Percentiles rank a stretch among this genome's conserved stretches.
phyloP scores from a whole-genome alignment of 2,888 invertebrate species.

The Cylindroiulus punctatus region DNA sequence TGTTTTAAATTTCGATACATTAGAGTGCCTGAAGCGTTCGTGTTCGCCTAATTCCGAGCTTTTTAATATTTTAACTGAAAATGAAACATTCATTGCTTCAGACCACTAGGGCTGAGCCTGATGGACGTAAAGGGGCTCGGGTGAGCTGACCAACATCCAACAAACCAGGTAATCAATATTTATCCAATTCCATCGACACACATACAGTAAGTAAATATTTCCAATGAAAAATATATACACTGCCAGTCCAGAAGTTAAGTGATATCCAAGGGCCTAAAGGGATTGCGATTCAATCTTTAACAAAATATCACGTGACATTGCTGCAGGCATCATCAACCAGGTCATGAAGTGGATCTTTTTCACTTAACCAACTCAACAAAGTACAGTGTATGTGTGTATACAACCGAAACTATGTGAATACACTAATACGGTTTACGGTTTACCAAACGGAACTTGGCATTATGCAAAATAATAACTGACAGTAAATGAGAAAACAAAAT shows the following conservation, averaged over 20 bases:
- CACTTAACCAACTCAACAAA: too few species aligned
- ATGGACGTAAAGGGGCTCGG: neutral
- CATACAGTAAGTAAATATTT: neutral
- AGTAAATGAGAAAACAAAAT: too few species aligned
- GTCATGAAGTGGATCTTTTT: neutral
- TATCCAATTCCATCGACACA: neutral
- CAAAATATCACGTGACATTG: neutral
- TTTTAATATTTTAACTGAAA: neutral
- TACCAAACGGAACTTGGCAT: too few species aligned
- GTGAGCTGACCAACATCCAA: neutral
- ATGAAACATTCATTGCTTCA: neutral
- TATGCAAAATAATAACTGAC: too few species aligned
- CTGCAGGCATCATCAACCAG: neutral
- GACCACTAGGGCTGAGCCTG: neutral
- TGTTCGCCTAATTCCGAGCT: neutral
- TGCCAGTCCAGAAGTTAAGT: neutral
- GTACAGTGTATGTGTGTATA: too few species aligned
- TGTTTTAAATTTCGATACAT: neutral
- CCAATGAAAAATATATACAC: neutral
- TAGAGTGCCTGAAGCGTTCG: neutral
- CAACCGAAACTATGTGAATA: too few species aligned
- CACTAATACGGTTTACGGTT: too few species aligned
- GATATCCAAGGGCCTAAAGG: neutral
- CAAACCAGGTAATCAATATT: slow-evolving; percentile 17
- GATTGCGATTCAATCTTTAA: neutral